Base-by-base conservation (phyloP, 2,888 invertebrate species). In the Rhamnusium bicolor region DNA sequence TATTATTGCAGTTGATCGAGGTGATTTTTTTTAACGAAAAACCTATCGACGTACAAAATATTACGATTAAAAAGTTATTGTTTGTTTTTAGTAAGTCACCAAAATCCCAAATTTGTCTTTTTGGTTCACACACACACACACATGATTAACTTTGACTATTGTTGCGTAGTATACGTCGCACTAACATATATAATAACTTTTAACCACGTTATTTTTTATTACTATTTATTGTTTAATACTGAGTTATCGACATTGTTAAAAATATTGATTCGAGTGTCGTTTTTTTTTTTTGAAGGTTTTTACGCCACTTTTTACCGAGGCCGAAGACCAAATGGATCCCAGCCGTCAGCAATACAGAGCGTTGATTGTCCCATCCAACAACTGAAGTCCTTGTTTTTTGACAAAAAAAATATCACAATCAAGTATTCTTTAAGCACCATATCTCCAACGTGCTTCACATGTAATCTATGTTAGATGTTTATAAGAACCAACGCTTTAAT, bases 271-370 rank as follows among this genome's bases (percentile, higher is more conserved):
- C 49, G 62, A 60, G 68, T 70, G 66, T 68, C 51, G 56, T 56
- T 72, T 49, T 75, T 76, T 56, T 72, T 49, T 75, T 73, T 70
- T 66, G 66, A 73, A 67, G 40, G 74, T 75, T 79, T 81, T 83
- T 81, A 80, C 82, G 83, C 81, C 84, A 83, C 82, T 79, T 79
- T 77, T 77, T 77, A 79, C 79, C 82, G 80, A 80, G 75, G 77
- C 81, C 79, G 76, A 79, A 71, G 18, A 40, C 67, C 67, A 73
- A 72, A 18, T 68, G 75, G 71, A 77, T 78, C 79, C 78, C 81
- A 82, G 80, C 84, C 84, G 83, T 84, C 85, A 85, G 84, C 85
- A 86, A 85, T 85, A 84, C 83, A 78, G 76, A 79, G 73, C 72
- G 79, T 78, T 84, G 85, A 85, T 84, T 85, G 85, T 84, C 85